Base-by-base conservation (phyloP, 1,140 invertebrate species). In the Drosophila subpulchrella region DNA sequence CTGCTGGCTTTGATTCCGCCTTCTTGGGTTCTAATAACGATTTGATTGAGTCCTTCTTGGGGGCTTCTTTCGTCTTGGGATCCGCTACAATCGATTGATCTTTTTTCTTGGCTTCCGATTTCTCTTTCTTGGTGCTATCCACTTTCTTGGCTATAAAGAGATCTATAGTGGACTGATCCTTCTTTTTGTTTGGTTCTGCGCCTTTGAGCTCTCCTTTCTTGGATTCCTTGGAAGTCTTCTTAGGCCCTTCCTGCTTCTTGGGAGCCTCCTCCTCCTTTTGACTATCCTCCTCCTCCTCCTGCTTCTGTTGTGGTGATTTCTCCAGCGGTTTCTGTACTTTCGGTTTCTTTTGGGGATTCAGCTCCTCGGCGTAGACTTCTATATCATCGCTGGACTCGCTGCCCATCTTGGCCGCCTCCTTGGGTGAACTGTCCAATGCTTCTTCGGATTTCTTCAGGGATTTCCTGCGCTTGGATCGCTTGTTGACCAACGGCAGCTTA, bases 361-460 rank as follows among this genome's bases (percentile, higher is more conserved):
- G 50, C 27, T 91, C 63, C 15, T 57, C 68, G 20, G 80, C 70
- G 10, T 75, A 39, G 13, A 36, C 66, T 39, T 90, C 84, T 8
- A 77, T 82, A 8, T 91, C 88, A 60, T 91, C 90, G 54, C 82
- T 88, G 4, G 78, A 88, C 47, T 81, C 72, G 15, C 72, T 77
- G 50, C 51, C 17, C 36, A 32, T 27, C n/a, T 44, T 41, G 17
- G 7, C 4, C 10, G 34, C 24, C 7, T 36, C 60, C 17, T 47
- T 53, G 4, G 34, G 8, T 10, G n/a, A 15, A 10, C 13, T 11
- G 17, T 38, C 44, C 8, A 6, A 12, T 20, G 38, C 10, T 7
- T 56, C 20, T 3, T 70, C 54, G 4, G 65, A n/a, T 6, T 59
- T 80, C 41, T 73, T 80, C 4, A 68, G 48, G 0, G 77, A 78